Percentiles rank a stretch among this genome's conserved stretches.
These are phyloP conservation scores for Alloscopus bannaensis DNA, from an alignment of 2,888 invertebrate genomes.

Conservation along the genomic window DNA sequence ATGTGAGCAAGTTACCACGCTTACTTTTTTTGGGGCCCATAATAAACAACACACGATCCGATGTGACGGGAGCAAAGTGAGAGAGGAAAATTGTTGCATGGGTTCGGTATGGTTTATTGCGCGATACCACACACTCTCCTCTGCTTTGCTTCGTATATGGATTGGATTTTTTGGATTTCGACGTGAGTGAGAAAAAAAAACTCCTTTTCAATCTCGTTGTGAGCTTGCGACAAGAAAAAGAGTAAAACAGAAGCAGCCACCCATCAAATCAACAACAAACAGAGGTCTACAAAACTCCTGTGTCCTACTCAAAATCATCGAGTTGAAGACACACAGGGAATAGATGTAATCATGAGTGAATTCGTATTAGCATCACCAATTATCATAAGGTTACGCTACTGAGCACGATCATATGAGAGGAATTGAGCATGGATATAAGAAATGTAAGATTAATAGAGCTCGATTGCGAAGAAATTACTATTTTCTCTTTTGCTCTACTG, in stretches of 20 bases:
- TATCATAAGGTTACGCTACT: neutral
- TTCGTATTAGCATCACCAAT: neutral
- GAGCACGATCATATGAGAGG: neutral
- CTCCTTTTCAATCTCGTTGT: no score
- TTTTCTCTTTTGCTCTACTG: no score
- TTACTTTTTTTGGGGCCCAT: constrained; percentile 8
- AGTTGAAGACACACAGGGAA: neutral
- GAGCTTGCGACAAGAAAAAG: constrained; percentile 24
- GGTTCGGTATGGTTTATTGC: constrained; percentile 10
- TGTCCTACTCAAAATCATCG: neutral
- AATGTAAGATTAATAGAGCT: neutral
- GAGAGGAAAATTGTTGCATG: constrained; percentile 7
- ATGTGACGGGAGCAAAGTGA: constrained; percentile 13
- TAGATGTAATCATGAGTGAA: neutral
- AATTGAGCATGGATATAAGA: neutral
- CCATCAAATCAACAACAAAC: constrained; percentile 26
- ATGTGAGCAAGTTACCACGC: constrained; percentile 13
- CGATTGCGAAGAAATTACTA: neutral
- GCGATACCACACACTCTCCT: no score
- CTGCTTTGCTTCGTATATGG: neutral
- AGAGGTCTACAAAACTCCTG: neutral
- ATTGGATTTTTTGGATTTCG: neutral
- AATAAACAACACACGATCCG: constrained; percentile 28
- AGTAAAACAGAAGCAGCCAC: constrained; percentile 24
- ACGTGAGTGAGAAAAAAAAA: neutral